Evolutionary conservation across 2,888 invertebrate species (phyloP), one percentile per base, ranked within the genome.

Genomic region (Morpho helenor): DNA sequence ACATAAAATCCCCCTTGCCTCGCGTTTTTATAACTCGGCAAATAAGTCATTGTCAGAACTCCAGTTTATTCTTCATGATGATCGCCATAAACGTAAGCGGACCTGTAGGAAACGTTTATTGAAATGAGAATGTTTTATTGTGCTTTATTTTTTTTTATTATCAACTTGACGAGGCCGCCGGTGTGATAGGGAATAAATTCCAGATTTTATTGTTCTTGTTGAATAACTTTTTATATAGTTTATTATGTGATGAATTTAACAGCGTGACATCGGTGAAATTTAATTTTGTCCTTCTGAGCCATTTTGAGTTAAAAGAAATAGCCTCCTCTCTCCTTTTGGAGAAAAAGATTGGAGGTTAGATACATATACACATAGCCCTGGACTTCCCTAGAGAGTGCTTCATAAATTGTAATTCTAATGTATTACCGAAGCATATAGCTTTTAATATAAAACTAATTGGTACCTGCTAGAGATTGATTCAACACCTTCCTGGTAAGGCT

Each of bases 1-100:
- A 80, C 77, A 79, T 83, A 80, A 82, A 81, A 79, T 72, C 65
- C 73, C 69, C 67, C 31, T 72, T 69, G 68, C 68, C 64, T 67
- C 66, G 65, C 68, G 69, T 79, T 80, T 84, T 84, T 84, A 84
- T 75, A 78, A 79, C 82, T 77, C 72, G 57, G 75, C 76, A 78
- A 80, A 82, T 81, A 82, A 82, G 77, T 79, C 79, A 82, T 81
- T 81, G 81, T 79, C 74, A 74, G 74, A 75, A 75, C 69, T 74
- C 70, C 68, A 70, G 71, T 77, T 75, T 72, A 75, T 75, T 73
- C 72, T 70, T 68, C 76, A 74, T 75, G 78, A 79, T 79, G 62
- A 66, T 69, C 73, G 74, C 74, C 75, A 72, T 79, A 79, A 80
- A 80, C 70, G 70, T 71, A 71, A 72, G 68, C 71, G 72, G 66